These are phyloP conservation scores for Xiphorhynchus erythropygius DNA, from an alignment of 2,797 vertebrate genomes.

Conservation along the genomic window DNA sequence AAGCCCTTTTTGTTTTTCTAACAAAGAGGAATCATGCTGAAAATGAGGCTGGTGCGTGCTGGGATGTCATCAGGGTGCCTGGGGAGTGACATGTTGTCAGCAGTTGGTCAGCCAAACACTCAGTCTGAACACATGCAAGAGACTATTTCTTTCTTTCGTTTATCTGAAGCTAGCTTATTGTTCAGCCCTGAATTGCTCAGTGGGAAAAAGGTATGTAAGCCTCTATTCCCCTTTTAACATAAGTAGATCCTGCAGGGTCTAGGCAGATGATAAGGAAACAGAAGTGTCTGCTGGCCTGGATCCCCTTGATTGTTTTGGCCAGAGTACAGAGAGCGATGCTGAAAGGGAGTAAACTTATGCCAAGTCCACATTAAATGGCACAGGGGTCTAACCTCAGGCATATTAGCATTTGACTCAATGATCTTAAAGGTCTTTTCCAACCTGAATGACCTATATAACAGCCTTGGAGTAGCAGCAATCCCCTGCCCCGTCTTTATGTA, in stretches of 20 bases:
- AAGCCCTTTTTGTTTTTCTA: background rate
- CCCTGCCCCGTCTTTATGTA: background rate
- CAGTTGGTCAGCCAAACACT: fast-evolving
- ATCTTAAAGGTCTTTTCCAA: background rate
- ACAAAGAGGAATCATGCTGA: background rate
- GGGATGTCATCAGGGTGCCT: background rate
- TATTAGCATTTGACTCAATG: background rate
- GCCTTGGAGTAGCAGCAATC: background rate
- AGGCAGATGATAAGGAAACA: background rate
- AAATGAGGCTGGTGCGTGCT: background rate
- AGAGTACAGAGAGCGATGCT: background rate
- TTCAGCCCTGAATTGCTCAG: background rate
- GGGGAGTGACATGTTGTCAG: background rate
- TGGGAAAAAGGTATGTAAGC: background rate
- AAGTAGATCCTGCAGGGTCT: background rate
- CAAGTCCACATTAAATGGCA: background rate
- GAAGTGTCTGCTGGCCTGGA: background rate
- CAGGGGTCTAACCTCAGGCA: background rate
- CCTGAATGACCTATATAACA: background rate
- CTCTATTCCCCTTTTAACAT: background rate
- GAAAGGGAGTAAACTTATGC: background rate
- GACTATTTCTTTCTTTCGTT: background rate
- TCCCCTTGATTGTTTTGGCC: background rate
- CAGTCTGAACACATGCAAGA: background rate
- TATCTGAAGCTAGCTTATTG: background rate